Base-by-base conservation (phyloP, 2,113 vertebrate species). In the Myxocyprinus asiaticus region DNA sequence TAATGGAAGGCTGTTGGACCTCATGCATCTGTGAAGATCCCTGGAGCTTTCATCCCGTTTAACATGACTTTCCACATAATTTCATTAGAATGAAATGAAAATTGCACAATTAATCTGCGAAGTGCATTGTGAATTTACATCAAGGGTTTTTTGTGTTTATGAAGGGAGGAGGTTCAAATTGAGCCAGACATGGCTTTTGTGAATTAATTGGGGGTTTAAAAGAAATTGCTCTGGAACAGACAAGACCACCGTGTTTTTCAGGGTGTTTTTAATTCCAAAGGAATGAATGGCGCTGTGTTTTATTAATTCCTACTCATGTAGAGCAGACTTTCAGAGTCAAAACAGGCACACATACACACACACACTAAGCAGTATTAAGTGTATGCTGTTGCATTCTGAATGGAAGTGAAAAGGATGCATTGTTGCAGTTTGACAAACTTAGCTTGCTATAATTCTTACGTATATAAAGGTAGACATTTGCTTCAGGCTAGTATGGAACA, bases 171-270 rank as follows among this genome's bases (percentile, higher is more conserved):
- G 63, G 72, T 68, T 78, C 65, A 75, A 77, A 73, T 67, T 22
- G 33, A 73, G 44, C 45, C 61, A 42, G 61, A 67, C 80, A 64
- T 8, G 53, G 65, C 50, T 77, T 82, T 85, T 85, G 50, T 82
- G 51, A 62, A 78, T 79, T 80, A 79, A 82, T 79, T 72, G 50
- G 50, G 22, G 67, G 67, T 82, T 77, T 76, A 61, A 33, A 80
- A 65, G 45, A 64, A 74, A 79, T 80, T 76, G 56, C 70, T 78
- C 4, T 3, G 22, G 61, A 50, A 66, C 53, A 64, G 63, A 59
- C 9, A n/a, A 45, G 56, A 45, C 53, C 42, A 67, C 33, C 5
- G 43, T 42, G 9, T 55, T 15, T 42, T 67, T 67, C 22, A 74
- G 70, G 62, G 77, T 77, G 61, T 80, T 43, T 82, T 51, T 80